A percentile compares a stretch with the other conserved stretches of the same genome.
Conservation (phyloP, 2,888 invertebrate species). For the Sclerodermus sp. region DNA sequence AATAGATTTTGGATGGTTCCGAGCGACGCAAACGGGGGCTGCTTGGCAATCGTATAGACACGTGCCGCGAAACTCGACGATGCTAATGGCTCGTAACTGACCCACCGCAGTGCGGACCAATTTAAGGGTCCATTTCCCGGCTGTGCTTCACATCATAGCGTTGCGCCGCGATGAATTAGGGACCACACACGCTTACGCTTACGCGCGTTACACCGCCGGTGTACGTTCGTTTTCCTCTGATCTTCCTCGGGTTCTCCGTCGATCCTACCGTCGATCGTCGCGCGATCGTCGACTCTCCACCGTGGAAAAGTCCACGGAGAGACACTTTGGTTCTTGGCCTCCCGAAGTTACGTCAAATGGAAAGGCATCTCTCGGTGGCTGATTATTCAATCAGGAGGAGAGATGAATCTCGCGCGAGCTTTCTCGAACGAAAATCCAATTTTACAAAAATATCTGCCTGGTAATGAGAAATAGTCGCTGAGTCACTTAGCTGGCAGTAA, state of each 20-base stretch:
- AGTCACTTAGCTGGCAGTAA: slow-evolving; percentile 45
- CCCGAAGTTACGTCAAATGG: too few relatives aligned
- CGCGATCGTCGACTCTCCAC: too few relatives aligned
- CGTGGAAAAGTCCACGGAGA: too few relatives aligned
- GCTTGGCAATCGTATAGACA: not conserved
- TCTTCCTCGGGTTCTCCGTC: too few relatives aligned
- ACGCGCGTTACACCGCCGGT: too few relatives aligned
- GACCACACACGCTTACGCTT: not conserved
- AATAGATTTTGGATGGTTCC: too few relatives aligned
- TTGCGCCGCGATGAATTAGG: slow-evolving; percentile 16
- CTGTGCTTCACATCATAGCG: slow-evolving; percentile 44
- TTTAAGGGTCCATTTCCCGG: slow-evolving; percentile 54
- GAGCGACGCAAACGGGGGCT: too few relatives aligned
- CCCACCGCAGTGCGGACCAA: slow-evolving; percentile 54
- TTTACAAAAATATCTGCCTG: slow-evolving; percentile 54
- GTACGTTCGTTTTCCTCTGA: too few relatives aligned
- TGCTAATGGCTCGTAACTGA: slow-evolving; percentile 48
- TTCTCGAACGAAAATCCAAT: slow-evolving; percentile 52
- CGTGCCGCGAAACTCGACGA: slow-evolving; percentile 27
- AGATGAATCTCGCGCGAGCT: slow-evolving; percentile 24
- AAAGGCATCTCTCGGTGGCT: too few relatives aligned
- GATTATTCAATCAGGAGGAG: slow-evolving; percentile 1
- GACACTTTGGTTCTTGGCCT: too few relatives aligned
- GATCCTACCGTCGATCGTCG: too few relatives aligned
- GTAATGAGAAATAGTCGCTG: slow-evolving; percentile 55